Evolutionary conservation across 2,113 vertebrate species (phyloP).

Genomic region (Rhagologus leucostigma): DNA sequence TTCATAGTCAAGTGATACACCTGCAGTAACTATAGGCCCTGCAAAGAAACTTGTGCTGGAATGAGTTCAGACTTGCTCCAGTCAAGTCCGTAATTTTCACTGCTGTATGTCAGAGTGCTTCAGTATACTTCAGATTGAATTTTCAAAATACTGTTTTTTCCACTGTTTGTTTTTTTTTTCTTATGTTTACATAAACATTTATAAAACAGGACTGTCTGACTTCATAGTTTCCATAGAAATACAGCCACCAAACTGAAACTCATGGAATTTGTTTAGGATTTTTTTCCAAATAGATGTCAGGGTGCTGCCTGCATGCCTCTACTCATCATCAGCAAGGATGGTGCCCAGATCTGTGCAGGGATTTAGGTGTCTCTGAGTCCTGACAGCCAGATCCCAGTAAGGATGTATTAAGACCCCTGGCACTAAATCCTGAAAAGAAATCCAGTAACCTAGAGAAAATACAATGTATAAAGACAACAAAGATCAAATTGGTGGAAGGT

Average conservation of each 20-base stretch:
- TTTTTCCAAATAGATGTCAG: not conserved
- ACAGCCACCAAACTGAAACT: not conserved
- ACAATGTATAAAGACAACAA: not conserved
- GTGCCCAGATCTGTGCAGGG: accelerated
- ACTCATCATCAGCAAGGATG: not conserved
- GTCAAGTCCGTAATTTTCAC: not conserved
- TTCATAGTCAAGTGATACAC: not conserved
- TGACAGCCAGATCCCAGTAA: accelerated
- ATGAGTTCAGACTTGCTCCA: not conserved
- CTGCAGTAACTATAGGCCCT: not conserved
- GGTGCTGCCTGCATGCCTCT: not conserved
- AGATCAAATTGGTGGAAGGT: not conserved
- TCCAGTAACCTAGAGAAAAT: not conserved
- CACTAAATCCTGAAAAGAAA: not conserved
- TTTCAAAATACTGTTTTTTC: not conserved
- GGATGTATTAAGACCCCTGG: accelerated
- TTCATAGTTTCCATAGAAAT: not conserved
- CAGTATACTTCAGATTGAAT: not conserved
- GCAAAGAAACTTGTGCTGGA: not conserved
- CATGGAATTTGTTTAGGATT: not conserved
- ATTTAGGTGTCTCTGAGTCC: not conserved
- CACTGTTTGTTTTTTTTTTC: not conserved
- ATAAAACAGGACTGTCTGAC: not conserved
- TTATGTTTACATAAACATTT: not conserved
- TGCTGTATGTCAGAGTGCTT: not conserved